Percentiles rank a stretch among this genome's conserved stretches.
These are phyloP conservation scores for Antheraea pernyi DNA, from an alignment of 1,140 invertebrate genomes.

Conservation along the genomic window DNA sequence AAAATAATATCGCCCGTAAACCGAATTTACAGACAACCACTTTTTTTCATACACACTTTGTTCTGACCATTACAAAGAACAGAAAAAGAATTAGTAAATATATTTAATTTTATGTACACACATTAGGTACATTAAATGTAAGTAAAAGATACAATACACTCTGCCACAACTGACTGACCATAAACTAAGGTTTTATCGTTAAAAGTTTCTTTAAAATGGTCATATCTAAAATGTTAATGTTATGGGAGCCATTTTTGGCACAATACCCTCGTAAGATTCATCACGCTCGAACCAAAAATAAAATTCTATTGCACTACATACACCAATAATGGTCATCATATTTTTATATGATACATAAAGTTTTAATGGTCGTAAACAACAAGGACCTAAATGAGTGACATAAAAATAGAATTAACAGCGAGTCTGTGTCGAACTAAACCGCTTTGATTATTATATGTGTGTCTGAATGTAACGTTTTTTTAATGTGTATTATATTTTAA, in stretches of 20 bases:
- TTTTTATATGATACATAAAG: conserved; percentile 18
- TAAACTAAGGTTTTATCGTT: neutral
- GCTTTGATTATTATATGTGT: conserved; percentile 6
- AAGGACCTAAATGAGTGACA: conserved; percentile 19
- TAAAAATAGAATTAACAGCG: conserved; percentile 22
- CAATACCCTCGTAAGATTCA: conserved; percentile 5
- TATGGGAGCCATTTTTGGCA: conserved; percentile 4
- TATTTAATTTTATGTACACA: no score
- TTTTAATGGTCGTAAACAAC: conserved; percentile 18
- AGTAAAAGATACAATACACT: neutral
- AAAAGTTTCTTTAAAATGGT: conserved; percentile 1
- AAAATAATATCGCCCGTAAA: no score
- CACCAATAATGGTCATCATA: conserved; percentile 15
- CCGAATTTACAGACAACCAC: no score
- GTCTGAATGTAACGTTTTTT: neutral
- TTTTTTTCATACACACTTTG: no score
- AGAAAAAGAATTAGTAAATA: no score
- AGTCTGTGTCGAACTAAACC: conserved; percentile 10
- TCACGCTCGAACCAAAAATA: conserved; percentile 11
- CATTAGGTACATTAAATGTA: no score
- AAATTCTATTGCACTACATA: conserved; percentile 4
- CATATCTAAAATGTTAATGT: conserved; percentile 11
- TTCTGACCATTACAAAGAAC: no score
- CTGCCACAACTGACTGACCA: neutral
- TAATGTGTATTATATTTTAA: neutral